Evolutionary conservation across 64 coral and sea anemone genomes (phyloP), one percentile per base, ranked within the genome.

Genomic region (Montipora foliosa): DNA sequence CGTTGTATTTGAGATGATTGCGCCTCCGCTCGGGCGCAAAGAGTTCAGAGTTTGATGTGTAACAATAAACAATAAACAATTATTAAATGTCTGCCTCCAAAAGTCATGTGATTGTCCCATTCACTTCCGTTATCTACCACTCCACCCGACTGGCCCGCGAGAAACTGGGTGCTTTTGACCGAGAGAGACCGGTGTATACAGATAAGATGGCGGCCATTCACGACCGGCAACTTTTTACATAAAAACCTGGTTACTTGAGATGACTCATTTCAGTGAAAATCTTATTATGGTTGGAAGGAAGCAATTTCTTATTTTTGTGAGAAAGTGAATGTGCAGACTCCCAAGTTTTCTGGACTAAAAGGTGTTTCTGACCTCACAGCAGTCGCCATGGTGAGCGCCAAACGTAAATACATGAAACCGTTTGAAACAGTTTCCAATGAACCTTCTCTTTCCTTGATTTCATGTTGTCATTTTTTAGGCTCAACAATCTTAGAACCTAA

Each of bases 351-450:
- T 5, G 45, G 45, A 48, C 44, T 51, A 85, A 44, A 5, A 29
- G 19, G 37, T 48, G 16, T 20, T 12, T 9, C 8, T 21, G 44
- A 44, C 61, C 67, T 67, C 5, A 22, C 45, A 9, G 13, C 64
- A 85, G 82, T 85, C 82, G 62, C 64, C 82, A 85, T 85, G 82
- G 82, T 85, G 82, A 85, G 82, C 70, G 19, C 13, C 10, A 8
- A n/a, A 71, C 69, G 49, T 22, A 49, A 37, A 57, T 11, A 57
- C 11, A 57, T 57, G 11, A 57, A 57, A 57, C 53, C 11, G 53
- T 57, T 57, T 57, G 69, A 49, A 70, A 70, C 82, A 70, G 66
- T 85, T 71, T 17, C 16, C 67, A 49, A 83, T 8, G 7, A 6
- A 4, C 1, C 52, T 7, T 5, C 52, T 7, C 10, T 55, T 55